These are phyloP conservation scores for Propithecus deckenii DNA, from an alignment of 2,797 vertebrate species.

Conservation along the genomic window DNA sequence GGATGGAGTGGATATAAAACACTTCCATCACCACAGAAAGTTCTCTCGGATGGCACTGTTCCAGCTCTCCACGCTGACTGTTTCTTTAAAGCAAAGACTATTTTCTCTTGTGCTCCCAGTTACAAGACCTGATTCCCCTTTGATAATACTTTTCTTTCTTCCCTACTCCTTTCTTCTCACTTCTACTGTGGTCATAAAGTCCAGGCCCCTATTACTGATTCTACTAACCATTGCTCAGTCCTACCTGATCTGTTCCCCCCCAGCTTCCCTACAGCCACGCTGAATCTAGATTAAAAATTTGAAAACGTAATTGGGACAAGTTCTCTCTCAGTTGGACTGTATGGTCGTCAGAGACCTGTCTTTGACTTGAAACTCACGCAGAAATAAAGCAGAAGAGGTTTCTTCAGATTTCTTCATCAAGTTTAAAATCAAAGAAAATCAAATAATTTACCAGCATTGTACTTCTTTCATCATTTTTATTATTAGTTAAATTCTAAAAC, in stretches of 20 bases:
- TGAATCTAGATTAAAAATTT: not conserved
- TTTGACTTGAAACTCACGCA: not conserved
- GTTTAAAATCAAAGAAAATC: conserved; percentile 43
- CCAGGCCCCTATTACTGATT: not conserved
- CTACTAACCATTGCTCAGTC: rapidly evolving
- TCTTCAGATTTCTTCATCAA: not conserved
- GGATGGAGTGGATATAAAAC: no score
- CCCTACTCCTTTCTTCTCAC: not conserved
- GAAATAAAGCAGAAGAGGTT: not conserved
- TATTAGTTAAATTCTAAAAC: conserved; percentile 68
- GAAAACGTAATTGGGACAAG: not conserved
- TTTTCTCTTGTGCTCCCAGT: not conserved
- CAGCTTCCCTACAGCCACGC: not conserved
- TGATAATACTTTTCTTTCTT: not conserved
- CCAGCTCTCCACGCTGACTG: not conserved
- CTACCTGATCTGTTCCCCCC: no score
- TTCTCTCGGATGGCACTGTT: no score
- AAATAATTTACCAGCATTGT: not conserved
- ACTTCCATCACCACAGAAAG: not conserved
- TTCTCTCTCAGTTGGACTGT: not conserved
- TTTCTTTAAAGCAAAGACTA: not conserved
- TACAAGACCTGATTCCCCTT: not conserved
- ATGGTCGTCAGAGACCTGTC: not conserved
- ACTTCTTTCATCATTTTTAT: conserved; percentile 55
- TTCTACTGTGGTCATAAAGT: not conserved